Conservation (phyloP, 2,113 vertebrate genomes). For the Rostratula benghalensis region DNA sequence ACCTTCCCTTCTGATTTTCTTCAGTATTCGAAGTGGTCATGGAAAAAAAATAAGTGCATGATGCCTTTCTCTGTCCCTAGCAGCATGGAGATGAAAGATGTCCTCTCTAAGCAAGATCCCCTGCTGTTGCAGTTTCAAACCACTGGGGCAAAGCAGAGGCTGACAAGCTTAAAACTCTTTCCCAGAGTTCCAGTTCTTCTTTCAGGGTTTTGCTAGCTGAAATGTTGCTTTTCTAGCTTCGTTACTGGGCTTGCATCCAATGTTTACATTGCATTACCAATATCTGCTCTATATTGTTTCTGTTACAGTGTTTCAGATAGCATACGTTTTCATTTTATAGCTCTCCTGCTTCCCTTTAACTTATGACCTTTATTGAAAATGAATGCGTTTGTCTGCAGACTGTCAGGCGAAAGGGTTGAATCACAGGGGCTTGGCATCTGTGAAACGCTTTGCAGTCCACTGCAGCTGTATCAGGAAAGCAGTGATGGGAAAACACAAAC, state of each 20-base stretch:
- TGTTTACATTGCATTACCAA: background rate
- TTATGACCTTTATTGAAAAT: conserved; percentile 55
- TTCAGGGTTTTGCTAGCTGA: background rate
- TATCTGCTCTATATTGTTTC: conserved; percentile 8
- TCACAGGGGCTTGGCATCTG: background rate
- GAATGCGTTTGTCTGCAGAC: background rate
- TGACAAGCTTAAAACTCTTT: background rate
- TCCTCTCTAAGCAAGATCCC: conserved; percentile 10
- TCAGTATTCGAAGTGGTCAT: background rate
- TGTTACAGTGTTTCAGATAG: background rate
- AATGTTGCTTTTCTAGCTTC: background rate
- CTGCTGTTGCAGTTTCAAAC: conserved; percentile 31
- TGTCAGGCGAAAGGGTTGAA: background rate
- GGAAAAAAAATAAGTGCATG: background rate
- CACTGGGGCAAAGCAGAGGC: background rate
- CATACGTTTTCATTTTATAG: conserved; percentile 39
- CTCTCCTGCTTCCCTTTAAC: conserved; percentile 48
- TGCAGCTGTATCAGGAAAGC: background rate
- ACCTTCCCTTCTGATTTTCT: background rate
- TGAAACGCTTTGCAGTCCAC: background rate
- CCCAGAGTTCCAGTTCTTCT: background rate
- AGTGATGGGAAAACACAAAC: conserved; percentile 21
- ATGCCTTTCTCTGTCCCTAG: conserved; percentile 20
- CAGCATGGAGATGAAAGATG: conserved; percentile 48
- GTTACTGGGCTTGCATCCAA: background rate